phyloP scores from a whole-genome alignment of 2,113 vertebrate genomes.

The Pterocles gutturalis region DNA sequence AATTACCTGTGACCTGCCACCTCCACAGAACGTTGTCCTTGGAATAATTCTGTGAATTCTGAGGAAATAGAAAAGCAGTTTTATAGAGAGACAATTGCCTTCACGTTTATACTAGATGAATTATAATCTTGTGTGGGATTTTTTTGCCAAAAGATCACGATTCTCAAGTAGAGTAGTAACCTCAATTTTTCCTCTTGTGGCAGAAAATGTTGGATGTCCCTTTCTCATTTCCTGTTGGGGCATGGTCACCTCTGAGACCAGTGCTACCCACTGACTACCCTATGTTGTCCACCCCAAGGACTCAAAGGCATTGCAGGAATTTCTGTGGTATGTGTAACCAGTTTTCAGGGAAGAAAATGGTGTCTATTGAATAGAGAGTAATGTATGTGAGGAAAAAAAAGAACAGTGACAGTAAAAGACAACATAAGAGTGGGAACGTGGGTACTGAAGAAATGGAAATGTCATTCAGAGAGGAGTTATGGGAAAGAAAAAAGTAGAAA shows the following conservation, averaged over 20 bases:
- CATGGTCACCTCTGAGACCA: background rate
- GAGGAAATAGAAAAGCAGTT: constrained; percentile 1
- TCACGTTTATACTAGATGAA: constrained; percentile 5
- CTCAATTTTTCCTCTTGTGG: background rate
- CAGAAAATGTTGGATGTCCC: background rate
- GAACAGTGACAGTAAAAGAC: background rate
- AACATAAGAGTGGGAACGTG: background rate
- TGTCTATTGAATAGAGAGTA: background rate
- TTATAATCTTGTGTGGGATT: background rate
- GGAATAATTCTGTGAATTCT: background rate
- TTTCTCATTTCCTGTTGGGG: constrained; percentile 25
- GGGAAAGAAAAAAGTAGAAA: background rate
- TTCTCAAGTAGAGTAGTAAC: background rate
- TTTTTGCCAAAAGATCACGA: background rate
- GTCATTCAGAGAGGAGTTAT: background rate
- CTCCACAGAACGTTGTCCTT: background rate
- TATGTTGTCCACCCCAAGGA: background rate
- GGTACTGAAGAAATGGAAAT: background rate
- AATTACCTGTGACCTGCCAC: background rate
- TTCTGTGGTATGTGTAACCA: background rate
- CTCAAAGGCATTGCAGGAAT: background rate
- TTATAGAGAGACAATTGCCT: constrained; percentile 21
- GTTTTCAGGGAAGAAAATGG: background rate
- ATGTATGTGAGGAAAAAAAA: background rate
- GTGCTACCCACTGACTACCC: background rate